These are phyloP conservation scores for Pentamera pediparva DNA, from an alignment of 53 echinoderm and acorn worm genomes.

Conservation along the genomic window DNA sequence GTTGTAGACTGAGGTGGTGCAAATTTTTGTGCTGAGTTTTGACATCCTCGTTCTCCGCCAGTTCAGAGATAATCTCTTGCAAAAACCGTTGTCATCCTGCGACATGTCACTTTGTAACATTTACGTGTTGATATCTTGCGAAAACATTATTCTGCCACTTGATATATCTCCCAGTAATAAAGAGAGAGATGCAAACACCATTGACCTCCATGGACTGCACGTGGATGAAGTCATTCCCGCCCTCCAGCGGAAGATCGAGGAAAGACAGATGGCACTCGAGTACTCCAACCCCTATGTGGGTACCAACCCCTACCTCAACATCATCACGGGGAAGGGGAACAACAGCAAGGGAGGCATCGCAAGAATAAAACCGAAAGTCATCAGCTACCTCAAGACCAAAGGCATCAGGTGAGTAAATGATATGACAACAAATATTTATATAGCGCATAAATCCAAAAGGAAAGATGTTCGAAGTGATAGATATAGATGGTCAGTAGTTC, in stretches of 20 bases:
- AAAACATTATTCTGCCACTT: background rate
- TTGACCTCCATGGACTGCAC: slow-evolving; percentile 82
- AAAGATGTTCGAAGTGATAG: too few relatives aligned
- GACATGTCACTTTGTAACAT: too few relatives aligned
- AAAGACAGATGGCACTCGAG: slow-evolving; percentile 6
- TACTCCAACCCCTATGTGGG: slow-evolving; percentile 5
- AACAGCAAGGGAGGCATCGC: slow-evolving; percentile 78
- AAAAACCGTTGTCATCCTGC: too few relatives aligned
- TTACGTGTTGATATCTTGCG: too few relatives aligned
- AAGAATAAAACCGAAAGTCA: slow-evolving; percentile 65
- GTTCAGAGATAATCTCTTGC: too few relatives aligned
- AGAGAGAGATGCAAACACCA: slow-evolving; percentile 51
- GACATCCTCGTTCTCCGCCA: too few relatives aligned
- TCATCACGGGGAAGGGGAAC: slow-evolving; percentile 79
- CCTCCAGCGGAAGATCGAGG: slow-evolving; percentile 47
- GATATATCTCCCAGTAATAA: slow-evolving; percentile 33
- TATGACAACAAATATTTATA: too few relatives aligned
- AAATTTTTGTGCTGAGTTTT: too few relatives aligned
- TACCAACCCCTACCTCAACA: slow-evolving; percentile 34
- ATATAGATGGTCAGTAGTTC: too few relatives aligned
- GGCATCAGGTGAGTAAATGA: slow-evolving; percentile 69
- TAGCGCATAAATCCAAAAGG: too few relatives aligned
- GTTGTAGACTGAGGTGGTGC: too few relatives aligned
- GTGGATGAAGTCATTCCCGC: slow-evolving; percentile 73
- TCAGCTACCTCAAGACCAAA: slow-evolving; percentile 45